Evolutionary conservation across 92 coral and sea anemone genomes (phyloP).

Genomic region (Anthopleura xanthogrammica): DNA sequence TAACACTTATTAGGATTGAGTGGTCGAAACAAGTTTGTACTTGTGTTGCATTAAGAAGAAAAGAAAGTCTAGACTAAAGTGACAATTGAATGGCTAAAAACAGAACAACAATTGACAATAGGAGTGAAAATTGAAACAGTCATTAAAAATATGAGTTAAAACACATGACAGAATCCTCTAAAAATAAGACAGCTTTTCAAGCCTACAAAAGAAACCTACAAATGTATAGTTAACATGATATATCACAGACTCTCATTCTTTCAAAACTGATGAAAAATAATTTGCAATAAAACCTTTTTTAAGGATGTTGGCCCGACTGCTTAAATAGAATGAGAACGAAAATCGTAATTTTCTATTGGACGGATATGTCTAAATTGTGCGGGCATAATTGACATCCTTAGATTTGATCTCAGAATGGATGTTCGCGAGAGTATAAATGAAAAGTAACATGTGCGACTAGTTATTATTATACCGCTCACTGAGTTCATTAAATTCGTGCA

Average conservation of each 20-base stretch:
- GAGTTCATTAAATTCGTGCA: no score
- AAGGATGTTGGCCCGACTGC: background rate
- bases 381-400: background rate
- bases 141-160: background rate
- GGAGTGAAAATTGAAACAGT: background rate
- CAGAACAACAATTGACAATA: background rate
- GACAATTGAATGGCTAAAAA: background rate
- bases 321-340: background rate
- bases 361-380: background rate
- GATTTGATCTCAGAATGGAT: background rate
- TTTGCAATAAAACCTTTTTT: background rate
- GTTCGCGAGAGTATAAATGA: background rate
- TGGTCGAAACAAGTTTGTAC: background rate
- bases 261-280: background rate
- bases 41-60: background rate
- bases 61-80: slow-evolving; percentile 1
- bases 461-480: no score
- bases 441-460: background rate
- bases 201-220: no score
- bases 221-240: no score
- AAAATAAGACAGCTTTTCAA: no score
- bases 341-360: background rate
- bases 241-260: background rate
- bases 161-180: background rate
- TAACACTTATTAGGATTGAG: background rate